Base-by-base conservation (phyloP, 37 sponge, comb jelly and placozoan species). In the Beroe forskalii region DNA sequence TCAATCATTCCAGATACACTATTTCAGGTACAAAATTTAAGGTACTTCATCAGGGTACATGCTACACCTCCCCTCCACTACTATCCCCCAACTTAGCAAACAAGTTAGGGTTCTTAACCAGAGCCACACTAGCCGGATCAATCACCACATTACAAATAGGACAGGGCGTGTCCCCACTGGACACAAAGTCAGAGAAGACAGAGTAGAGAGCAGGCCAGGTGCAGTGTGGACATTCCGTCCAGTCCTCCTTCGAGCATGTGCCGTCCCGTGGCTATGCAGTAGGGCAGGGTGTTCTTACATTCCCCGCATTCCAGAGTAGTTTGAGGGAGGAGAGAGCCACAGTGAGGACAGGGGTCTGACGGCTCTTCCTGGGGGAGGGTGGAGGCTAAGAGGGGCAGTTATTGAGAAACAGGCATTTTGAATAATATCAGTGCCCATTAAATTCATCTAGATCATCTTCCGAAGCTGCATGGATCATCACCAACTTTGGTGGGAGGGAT, bases 221-320 rank as follows among this genome's bases (percentile, higher is more conserved):
- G 91, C 99, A 98, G 3, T 60, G 41, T 28, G 97, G 95, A 86
- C 99, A 98, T 9, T 91, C 62, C 31, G 94, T 90, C 95, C 95
- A 98, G 62, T 96, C 94, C 42, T 92, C 94, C 62, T 62, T 92
- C 1, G n/a, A 93, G 60, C 95, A 98, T 94, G 90, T 98, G 99
- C 24, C 92, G 90, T 8, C 97, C 97, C 95, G 62, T 95, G 22
- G 93, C 80, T 25, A 98, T 94, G 90, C 99, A 98, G 91, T 98
- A 98, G 28, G 97, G 97, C 1, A 98, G 60, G 39, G 67, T 93
- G 92, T 93, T 98, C 92, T 96, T 98, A 92, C 99, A 98, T 83
- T 98, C 93, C 23, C 95, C 93, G 90, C 99, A 98, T 90, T 98
- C 96, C 67, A 98, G 93, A 32, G 90, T 90, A 4, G 72, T 95